Percentiles rank a stretch among this genome's conserved stretches.
phyloP scores from a whole-genome alignment of 2,113 vertebrate genomes.

The Mobula hypostoma region DNA sequence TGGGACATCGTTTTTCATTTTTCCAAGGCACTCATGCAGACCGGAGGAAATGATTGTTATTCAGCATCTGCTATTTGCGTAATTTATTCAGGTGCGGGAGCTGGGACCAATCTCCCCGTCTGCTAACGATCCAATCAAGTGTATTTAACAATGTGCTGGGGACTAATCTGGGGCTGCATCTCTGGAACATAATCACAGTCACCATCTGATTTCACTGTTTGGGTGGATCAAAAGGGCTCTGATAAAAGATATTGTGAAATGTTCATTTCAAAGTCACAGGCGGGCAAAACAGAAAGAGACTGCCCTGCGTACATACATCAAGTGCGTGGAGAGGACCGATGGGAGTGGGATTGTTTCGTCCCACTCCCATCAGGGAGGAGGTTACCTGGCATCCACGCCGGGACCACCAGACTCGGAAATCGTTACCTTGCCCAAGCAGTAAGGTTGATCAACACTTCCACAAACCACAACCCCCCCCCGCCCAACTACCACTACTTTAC shows the following conservation, averaged over 20 bases:
- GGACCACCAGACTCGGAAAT: too few relatives aligned
- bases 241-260: not conserved
- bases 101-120: not conserved
- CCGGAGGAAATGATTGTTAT: not conserved
- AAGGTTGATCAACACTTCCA: too few relatives aligned
- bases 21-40: not conserved
- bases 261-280: not conserved
- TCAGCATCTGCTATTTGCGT: not conserved
- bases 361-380: too few relatives aligned
- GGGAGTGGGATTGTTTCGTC: too few relatives aligned
- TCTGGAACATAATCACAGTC: not conserved
- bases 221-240: not conserved
- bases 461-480: too few relatives aligned
- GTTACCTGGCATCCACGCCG: too few relatives aligned
- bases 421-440: too few relatives aligned
- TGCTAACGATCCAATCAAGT: not conserved
- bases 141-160: not conserved
- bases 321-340: not conserved
- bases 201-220: not conserved
- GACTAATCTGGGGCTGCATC: not conserved
- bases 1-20: not conserved
- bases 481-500: too few relatives aligned
- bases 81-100: slow-evolving; percentile 24
- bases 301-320: not conserved
- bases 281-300: not conserved